A percentile compares a stretch with the other conserved stretches of the same genome.
phyloP scores from a whole-genome alignment of 2,797 vertebrate species.

The Smutsia temminckii region DNA sequence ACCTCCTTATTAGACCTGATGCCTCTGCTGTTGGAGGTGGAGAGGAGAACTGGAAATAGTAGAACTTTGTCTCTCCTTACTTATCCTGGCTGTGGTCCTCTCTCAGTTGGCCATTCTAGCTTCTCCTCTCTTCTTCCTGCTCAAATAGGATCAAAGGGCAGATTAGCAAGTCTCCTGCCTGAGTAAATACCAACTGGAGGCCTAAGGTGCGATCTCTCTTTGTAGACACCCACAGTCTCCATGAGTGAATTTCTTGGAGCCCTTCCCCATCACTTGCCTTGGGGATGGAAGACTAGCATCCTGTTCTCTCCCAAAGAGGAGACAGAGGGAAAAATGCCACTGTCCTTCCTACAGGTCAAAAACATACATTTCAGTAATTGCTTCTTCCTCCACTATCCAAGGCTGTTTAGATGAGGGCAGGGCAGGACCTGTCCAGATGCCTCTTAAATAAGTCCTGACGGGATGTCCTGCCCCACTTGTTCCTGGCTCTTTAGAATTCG shows the following conservation, averaged over 20 bases:
- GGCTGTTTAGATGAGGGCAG: background rate
- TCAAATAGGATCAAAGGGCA: background rate
- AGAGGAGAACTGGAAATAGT: background rate
- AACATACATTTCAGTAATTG: background rate
- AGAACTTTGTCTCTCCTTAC: background rate
- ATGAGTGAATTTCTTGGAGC: background rate
- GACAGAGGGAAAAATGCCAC: background rate
- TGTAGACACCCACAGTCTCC: background rate
- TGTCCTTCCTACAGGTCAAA: background rate
- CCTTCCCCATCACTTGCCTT: background rate
- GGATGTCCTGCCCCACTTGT: background rate
- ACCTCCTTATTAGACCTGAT: background rate
- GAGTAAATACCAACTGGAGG: background rate
- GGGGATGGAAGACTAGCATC: background rate
- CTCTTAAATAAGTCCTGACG: background rate
- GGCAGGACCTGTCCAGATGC: background rate
- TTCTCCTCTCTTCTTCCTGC: background rate
- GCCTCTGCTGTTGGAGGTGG: background rate
- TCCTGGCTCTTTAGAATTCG: background rate
- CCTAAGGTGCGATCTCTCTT: background rate
- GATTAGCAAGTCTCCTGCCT: background rate
- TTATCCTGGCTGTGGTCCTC: background rate
- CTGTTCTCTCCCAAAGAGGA: background rate
- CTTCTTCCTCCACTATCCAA: background rate
- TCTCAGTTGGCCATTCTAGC: background rate